Base-by-base conservation (phyloP, 2,888 invertebrate species). In the Napeogenes inachia region DNA sequence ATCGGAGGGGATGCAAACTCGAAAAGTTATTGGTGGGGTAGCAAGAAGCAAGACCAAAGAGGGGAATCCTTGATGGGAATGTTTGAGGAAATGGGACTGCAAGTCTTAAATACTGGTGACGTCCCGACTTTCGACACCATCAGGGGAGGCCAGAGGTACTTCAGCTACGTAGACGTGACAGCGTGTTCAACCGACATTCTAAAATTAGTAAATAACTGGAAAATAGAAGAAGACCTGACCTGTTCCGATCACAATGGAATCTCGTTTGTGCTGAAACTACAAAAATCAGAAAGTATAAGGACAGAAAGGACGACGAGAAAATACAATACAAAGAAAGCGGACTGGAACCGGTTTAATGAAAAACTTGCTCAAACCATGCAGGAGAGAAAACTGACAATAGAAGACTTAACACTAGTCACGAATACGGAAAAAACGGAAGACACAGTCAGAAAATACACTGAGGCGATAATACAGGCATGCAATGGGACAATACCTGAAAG, bases 11-110 rank as follows among this genome's bases (percentile, higher is more conserved):
- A 66, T 30, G n/a, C 33, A 0, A 68, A 69, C 35, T 65, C 68
- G 12, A 65, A 64, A 38, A 67, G 60, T 13, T 10, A 57, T 1
- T 71, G 54, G 45, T 72, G 70, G 71, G 67, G 69, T 0, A 68
- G 70, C 58, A n/a, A n/a, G 2, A 30, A 10, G 1, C 47, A 30
- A 0, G 67, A 70, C 59, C 30, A 56, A 6, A 63, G 68, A 45
- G 71, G 71, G 30, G 63, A 61, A 33, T 58, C 54, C 2, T 4
- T 68, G 4, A 5, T 13, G 0, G 63, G 61, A 0, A 5, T 45
- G 0, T 10, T 68, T 0, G 56, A 50, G 0, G 68, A 68, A 13
- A 5, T 62, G 2, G 35, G 45, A 0, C 38, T 64, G 13, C 38
- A 62, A 10, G 21, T 65, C 1, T 45, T 63, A 0, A 68, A 65